Base-by-base conservation (phyloP, 2,888 invertebrate genomes). In the Allolobophora icterica region DNA sequence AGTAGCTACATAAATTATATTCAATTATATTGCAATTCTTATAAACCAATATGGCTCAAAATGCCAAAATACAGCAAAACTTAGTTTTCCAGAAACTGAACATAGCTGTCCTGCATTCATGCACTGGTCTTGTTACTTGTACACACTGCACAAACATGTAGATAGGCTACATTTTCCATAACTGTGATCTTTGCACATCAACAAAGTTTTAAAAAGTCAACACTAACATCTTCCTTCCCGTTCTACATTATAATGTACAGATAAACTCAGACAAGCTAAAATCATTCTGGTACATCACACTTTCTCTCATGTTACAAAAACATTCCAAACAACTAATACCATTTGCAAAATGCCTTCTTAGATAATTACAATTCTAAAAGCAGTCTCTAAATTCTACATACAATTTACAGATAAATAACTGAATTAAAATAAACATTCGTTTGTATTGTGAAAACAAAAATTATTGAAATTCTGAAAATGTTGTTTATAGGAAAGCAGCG, bases 361-460 rank as follows among this genome's bases (percentile, higher is more conserved):
- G 52, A 4, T 24, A 52, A 52, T 52, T 24, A 71, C n/a, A 71
- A 71, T 71, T 71, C 71, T 71, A 71, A 71, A 71, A 71, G 71
- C 71, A 71, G 71, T n/a, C 71, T 71, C 71, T 71, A 71, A 71
- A 71, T 71, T 71, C 71, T 71, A 71, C 21, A 71, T 71, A 71
- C 71, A 71, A 71, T 71, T 71, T 71, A 71, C 71, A 71, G 71
- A 71, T 71, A 71, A 71, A 71, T 71, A 71, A 71, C 1, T 71
- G 71, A 71, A 71, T 11, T n/a, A 71, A 71, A 71, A 71, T 71
- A 71, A 30, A 71, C n/a, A 71, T 71, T n/a, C 71, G 17, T 71
- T 8, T 71, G 71, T n/a, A n/a, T 8, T n/a, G 30, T 71, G 71
- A 71, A n/a, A 71, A 71, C 52, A 52, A 71, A n/a, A 71, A n/a